Evolutionary conservation across 2,113 vertebrate genomes (phyloP).

Genomic region (Zosterops lateralis): DNA sequence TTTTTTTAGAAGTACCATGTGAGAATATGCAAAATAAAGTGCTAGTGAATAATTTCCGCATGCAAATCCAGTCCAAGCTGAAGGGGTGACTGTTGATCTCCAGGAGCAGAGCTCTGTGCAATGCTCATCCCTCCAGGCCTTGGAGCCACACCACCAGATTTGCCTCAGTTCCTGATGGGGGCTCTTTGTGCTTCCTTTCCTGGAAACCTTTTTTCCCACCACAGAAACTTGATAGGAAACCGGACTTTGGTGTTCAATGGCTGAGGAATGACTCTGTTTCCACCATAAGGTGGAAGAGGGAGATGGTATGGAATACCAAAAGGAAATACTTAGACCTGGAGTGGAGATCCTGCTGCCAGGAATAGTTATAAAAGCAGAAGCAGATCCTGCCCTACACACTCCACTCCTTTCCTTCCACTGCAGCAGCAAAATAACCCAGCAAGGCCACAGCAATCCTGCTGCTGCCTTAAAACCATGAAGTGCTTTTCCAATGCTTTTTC

Average conservation of each 20-base stretch:
- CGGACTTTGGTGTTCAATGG: not conserved
- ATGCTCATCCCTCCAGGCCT: not conserved
- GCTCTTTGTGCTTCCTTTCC: not conserved
- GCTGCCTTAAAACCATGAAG: not conserved
- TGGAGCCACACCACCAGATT: not conserved
- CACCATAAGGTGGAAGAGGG: not conserved
- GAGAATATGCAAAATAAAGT: not conserved
- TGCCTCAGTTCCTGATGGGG: accelerated
- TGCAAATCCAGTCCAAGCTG: not conserved
- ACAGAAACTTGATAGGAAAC: not conserved
- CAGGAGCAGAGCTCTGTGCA: not conserved
- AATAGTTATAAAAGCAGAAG: not conserved
- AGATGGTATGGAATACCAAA: not conserved
- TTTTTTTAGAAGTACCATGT: not conserved
- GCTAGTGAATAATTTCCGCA: not conserved
- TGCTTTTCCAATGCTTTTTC: not conserved
- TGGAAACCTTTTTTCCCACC: not conserved
- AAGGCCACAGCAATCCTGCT: not conserved
- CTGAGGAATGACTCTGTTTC: not conserved
- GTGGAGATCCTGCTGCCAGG: not conserved
- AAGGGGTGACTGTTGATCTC: not conserved
- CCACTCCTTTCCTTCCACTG: not conserved
- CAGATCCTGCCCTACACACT: not conserved
- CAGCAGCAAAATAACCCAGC: not conserved
- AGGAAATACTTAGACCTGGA: not conserved